Conservation (phyloP, 2,888 invertebrate species). For the Amphimallon solstitiale region DNA sequence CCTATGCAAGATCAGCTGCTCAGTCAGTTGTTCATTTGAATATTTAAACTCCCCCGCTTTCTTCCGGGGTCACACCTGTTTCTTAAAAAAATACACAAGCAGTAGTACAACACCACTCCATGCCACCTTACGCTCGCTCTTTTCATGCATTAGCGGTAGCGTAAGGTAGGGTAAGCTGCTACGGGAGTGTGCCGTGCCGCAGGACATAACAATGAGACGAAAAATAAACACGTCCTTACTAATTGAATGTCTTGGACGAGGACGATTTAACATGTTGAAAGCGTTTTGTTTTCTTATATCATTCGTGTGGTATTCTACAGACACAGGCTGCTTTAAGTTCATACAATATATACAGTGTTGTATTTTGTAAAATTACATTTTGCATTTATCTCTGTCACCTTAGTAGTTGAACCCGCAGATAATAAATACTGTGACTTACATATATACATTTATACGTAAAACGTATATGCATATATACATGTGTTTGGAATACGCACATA, state of each 20-base stretch:
- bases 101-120: neutral
- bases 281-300: too few species aligned
- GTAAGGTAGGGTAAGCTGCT: neutral
- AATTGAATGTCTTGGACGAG: conserved; percentile 32
- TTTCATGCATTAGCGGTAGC: conserved; percentile 3
- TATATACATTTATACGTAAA: too few species aligned
- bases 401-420: too few species aligned
- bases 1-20: conserved; percentile 49
- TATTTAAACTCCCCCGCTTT: conserved; percentile 51
- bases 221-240: conserved; percentile 31
- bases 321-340: neutral
- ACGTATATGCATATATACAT: too few species aligned
- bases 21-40: conserved; percentile 53
- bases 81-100: conserved; percentile 20
- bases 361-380: too few species aligned
- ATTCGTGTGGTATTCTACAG: too few species aligned
- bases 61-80: conserved; percentile 52
- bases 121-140: too few species aligned
- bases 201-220: conserved; percentile 8
- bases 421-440: too few species aligned
- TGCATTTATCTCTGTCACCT: too few species aligned
- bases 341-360: too few species aligned
- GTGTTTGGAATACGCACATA: too few species aligned
- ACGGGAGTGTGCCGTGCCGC: neutral
- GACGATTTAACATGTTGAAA: conserved; percentile 11